These are phyloP conservation scores for Oreochromis aureus DNA, from an alignment of 2,113 vertebrate genomes.

Conservation along the genomic window DNA sequence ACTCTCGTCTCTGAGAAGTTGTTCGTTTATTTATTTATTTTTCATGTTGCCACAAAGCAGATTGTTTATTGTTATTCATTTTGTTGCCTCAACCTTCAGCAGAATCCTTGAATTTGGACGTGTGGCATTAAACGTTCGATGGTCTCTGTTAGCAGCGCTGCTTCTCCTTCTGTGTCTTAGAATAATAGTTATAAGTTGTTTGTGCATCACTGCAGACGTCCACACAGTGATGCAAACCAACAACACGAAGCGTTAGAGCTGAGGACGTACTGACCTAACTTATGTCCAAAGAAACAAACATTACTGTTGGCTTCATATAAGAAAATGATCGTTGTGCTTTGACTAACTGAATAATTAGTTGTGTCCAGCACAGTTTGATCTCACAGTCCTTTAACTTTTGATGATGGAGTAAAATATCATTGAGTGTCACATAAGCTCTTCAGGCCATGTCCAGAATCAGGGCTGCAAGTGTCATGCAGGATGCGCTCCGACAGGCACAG, in stretches of 20 bases:
- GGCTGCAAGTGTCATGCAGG: background rate
- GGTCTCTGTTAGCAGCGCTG: background rate
- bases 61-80: background rate
- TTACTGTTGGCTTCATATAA: background rate
- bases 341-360: background rate
- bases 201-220: background rate
- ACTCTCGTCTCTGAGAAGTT: background rate
- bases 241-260: background rate
- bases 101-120: background rate
- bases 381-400: background rate
- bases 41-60: background rate
- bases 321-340: background rate
- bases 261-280: background rate
- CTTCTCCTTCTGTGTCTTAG: background rate
- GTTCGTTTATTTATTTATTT: background rate
- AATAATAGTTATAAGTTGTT: background rate
- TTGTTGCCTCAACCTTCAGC: background rate
- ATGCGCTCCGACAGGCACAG: slow-evolving; percentile 8
- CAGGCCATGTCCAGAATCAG: background rate
- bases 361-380: background rate
- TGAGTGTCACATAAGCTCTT: background rate
- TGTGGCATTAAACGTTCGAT: background rate
- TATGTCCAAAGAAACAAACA: background rate
- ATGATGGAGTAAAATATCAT: background rate
- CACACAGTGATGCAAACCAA: background rate